These are phyloP conservation scores for Diphyllodes magnificus DNA, from an alignment of 2,113 vertebrate genomes.

Conservation along the genomic window DNA sequence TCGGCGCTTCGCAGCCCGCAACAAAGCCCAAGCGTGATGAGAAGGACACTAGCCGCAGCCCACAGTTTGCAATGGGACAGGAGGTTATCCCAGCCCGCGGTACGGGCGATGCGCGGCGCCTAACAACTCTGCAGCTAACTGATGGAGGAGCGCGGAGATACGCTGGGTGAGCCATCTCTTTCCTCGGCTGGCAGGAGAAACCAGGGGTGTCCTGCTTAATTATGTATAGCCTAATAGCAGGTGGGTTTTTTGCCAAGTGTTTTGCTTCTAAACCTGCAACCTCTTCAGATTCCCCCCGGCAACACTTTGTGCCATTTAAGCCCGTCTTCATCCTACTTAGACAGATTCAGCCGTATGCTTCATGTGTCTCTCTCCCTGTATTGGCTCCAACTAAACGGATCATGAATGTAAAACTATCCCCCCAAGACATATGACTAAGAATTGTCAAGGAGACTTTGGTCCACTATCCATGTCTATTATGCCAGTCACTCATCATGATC, in stretches of 20 bases:
- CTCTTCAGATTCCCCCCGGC: neutral
- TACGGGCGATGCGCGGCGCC: accelerated
- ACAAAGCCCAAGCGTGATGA: neutral
- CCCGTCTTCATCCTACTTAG: neutral
- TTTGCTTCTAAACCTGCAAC: neutral
- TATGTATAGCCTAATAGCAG: neutral
- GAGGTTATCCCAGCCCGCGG: too few relatives aligned
- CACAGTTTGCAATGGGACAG: neutral
- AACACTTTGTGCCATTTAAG: neutral
- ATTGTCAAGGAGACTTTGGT: constrained; percentile 50
- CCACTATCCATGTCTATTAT: constrained; percentile 17
- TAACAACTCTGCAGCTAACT: accelerated
- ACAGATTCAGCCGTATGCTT: neutral
- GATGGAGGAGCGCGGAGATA: neutral
- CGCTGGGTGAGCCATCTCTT: neutral
- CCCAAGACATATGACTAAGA: constrained; percentile 16
- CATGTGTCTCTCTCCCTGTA: neutral
- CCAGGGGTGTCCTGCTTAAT: neutral
- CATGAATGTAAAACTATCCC: constrained; percentile 24
- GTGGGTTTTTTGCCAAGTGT: neutral
- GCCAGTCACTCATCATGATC: constrained; percentile 22
- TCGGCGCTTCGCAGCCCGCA: neutral
- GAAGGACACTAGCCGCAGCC: neutral
- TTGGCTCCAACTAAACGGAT: constrained; percentile 30
- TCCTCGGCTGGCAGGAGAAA: neutral